Conservation (phyloP, 1,140 invertebrate genomes). For the Idris sp. region DNA sequence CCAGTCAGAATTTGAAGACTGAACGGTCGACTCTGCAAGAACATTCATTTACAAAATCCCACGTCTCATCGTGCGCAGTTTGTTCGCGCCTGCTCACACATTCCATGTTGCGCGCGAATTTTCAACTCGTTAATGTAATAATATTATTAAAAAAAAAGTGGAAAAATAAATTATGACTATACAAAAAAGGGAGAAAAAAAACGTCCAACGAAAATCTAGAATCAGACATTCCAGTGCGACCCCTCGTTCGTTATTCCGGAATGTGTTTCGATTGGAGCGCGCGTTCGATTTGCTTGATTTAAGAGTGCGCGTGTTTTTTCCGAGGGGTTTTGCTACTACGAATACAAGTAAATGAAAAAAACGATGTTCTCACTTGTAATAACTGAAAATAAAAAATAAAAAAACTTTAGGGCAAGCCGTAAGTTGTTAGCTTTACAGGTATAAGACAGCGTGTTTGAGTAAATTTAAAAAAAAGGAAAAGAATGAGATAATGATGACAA, state of each 20-base stretch:
- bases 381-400: too few species aligned
- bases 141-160: constrained; percentile 2
- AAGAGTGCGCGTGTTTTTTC: constrained; percentile 9
- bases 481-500: constrained; percentile 6
- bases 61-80: constrained; percentile 5
- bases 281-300: constrained; percentile 18
- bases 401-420: constrained; percentile 54
- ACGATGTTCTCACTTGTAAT: constrained; percentile 36
- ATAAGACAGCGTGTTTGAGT: constrained; percentile 52
- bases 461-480: constrained; percentile 35
- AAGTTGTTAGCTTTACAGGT: constrained; percentile 51
- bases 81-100: constrained; percentile 4
- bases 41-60: constrained; percentile 3
- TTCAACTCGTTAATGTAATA: too few species aligned
- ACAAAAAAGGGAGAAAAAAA: constrained; percentile 7
- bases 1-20: too few species aligned
- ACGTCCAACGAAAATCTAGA: constrained; percentile 26
- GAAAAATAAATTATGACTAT: background rate
- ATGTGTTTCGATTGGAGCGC: background rate
- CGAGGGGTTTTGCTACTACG: constrained; percentile 30
- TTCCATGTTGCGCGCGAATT: constrained; percentile 23
- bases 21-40: too few species aligned
- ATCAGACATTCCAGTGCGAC: too few species aligned
- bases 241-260: constrained; percentile 12
- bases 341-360: too few species aligned